Percentiles rank a stretch among this genome's conserved stretches.
These are phyloP conservation scores for Morinoia aosen DNA, from an alignment of 2,888 invertebrate genomes.

Conservation along the genomic window DNA sequence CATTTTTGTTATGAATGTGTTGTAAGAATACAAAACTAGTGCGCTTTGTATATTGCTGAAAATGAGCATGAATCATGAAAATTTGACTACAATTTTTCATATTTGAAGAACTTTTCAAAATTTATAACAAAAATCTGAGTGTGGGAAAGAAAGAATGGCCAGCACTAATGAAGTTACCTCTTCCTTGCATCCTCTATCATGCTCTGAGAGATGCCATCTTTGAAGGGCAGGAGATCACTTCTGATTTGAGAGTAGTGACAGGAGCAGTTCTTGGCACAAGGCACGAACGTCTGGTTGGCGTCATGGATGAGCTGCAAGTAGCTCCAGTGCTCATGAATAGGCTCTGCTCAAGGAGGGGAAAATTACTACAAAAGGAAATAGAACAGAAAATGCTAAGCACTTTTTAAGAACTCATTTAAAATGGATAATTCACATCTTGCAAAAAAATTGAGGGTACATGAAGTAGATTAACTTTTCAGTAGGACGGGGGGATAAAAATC, in stretches of 20 bases:
- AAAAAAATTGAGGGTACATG: too few relatives aligned
- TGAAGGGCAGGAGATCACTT: constrained; percentile 58
- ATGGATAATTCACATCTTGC: too few relatives aligned
- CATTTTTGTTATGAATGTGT: too few relatives aligned
- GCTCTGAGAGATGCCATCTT: constrained; percentile 58
- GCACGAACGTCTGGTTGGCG: constrained; percentile 56
- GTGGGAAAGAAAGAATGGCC: background rate
- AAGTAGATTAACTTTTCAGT: too few relatives aligned
- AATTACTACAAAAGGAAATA: background rate
- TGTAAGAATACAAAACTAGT: too few relatives aligned
- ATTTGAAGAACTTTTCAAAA: background rate
- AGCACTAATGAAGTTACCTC: constrained; percentile 53
- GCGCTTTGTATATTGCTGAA: too few relatives aligned
- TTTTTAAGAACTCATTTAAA: too few relatives aligned
- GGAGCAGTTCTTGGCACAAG: constrained; percentile 58
- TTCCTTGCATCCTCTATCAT: constrained; percentile 58
- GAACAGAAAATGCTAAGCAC: too few relatives aligned
- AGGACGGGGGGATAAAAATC: too few relatives aligned
- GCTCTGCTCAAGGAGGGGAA: background rate
- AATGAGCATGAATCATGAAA: too few relatives aligned
- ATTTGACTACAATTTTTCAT: background rate
- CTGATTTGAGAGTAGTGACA: constrained; percentile 65
- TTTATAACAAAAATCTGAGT: background rate
- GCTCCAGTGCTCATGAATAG: constrained; percentile 38
- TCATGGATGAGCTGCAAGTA: constrained; percentile 56